phyloP scores from a whole-genome alignment of 2,113 vertebrate species.

The Cynopterus brachyotis region DNA sequence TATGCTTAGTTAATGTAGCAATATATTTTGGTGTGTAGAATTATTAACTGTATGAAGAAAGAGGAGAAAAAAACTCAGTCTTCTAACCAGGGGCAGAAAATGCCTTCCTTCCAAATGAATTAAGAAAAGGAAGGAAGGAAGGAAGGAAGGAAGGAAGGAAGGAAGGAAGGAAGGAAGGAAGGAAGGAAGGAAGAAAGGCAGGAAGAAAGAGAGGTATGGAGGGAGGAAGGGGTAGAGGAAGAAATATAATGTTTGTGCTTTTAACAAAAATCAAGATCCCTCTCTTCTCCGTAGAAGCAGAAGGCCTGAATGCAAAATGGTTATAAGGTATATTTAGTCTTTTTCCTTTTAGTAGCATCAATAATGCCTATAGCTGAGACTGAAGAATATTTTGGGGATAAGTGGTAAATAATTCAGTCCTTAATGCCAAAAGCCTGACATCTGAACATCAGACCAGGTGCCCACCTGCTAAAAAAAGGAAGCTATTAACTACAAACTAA shows the following conservation, averaged over 20 bases:
- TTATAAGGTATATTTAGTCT: background rate
- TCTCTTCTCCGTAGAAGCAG: background rate
- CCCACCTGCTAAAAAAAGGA: background rate
- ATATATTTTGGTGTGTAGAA: background rate
- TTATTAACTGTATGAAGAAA: constrained; percentile 6
- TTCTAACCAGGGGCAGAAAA: background rate
- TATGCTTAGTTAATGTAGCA: background rate
- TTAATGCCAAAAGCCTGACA: background rate
- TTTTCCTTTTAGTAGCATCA: background rate
- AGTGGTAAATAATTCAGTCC: background rate
- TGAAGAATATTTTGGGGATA: background rate
- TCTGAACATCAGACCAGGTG: background rate
- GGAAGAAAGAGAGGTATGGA: background rate
- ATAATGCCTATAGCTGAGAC: background rate
- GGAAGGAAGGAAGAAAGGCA: too few relatives aligned
- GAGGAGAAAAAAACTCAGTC: background rate
- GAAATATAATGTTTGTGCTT: background rate
- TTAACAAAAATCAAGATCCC: background rate
- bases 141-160: too few relatives aligned
- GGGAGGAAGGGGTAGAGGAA: background rate
- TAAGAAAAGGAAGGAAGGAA: background rate
- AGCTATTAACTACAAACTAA: background rate
- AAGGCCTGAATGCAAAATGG: background rate
- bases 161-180: too few relatives aligned
- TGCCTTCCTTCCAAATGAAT: background rate